Conservation (phyloP, 2,888 invertebrate genomes). For the Griposia aprilina region DNA sequence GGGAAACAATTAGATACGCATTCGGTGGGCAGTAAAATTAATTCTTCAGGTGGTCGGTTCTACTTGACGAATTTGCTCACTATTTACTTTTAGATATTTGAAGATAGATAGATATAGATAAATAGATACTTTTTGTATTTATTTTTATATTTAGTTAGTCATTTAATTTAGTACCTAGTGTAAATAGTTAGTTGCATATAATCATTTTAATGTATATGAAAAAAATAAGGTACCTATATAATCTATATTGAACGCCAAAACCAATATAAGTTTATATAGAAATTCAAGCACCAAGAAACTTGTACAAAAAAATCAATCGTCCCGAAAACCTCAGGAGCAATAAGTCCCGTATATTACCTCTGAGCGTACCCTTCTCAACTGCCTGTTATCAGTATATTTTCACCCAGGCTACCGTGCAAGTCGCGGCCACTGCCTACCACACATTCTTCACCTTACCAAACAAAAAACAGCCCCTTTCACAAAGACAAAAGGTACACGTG, state of each 20-base stretch:
- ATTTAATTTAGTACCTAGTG: no score
- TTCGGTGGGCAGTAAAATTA: no score
- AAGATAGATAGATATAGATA: background rate
- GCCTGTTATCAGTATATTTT: constrained; percentile 67
- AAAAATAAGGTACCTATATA: no score
- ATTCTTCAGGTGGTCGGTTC: background rate
- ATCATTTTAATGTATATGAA: no score
- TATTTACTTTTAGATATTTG: background rate
- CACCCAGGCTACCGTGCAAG: constrained; percentile 68
- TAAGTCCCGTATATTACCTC: constrained; percentile 55
- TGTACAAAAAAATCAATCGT: constrained; percentile 49
- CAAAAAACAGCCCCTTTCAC: constrained; percentile 36
- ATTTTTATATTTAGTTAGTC: no score
- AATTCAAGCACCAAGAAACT: constrained; percentile 21
- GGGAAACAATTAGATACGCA: background rate
- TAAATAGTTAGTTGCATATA: no score
- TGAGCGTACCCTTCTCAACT: constrained; percentile 64
- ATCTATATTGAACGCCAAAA: no score
- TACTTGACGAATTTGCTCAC: background rate
- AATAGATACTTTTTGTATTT: no score
- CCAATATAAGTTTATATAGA: background rate
- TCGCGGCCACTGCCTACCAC: constrained; percentile 59
- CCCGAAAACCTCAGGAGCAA: constrained; percentile 53
- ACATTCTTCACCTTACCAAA: constrained; percentile 31
- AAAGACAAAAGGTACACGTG: constrained; percentile 32